Evolutionary conservation across 2,888 invertebrate species (phyloP), one percentile per base, ranked within the genome.

Genomic region (Melanargia galathea): DNA sequence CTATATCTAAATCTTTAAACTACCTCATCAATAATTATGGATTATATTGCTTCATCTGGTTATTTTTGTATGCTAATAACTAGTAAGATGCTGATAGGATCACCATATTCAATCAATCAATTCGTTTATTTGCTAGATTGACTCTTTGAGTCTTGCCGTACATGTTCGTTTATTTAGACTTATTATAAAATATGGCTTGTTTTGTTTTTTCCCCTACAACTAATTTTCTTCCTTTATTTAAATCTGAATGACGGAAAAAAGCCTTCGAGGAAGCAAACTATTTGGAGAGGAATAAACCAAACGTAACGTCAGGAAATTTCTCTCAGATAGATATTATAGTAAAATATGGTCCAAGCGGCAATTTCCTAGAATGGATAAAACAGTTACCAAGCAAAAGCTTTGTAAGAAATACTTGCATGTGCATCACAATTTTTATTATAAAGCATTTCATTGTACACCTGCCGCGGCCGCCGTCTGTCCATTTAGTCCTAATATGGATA

Each of bases 401-500:
- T 10, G 43, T 20, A 57, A 45, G 57, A 45, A 57, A 45, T 24
- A 33, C 22, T n/a, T n/a, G n/a, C 51, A 45, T 30, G 30, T 38
- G 58, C 52, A 35, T 20, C 43, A 26, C 51, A 26, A 62, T 61
- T 65, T 64, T 65, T 46, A 62, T 60, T 45, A 52, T 54, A 33
- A 43, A 57, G 49, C 60, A 66, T 66, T 62, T 60, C 65, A 60
- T n/a, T n/a, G 73, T 73, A 76, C 83, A 81, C 80, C 81, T 77
- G 79, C 77, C 77, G 73, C 73, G 72, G 75, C 75, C 82, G 81
- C 62, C 65, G 82, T 82, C 84, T 84, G 82, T 76, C 78, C 83
- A 82, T 83, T 81, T 79, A 76, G 70, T 64, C 86, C 84, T 75
- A 83, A 86, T 84, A 89, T 76, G 87, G 89, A 35, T 55, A 55